phyloP scores from a whole-genome alignment of 2,888 invertebrate species.

The Uloborus plumipes region DNA sequence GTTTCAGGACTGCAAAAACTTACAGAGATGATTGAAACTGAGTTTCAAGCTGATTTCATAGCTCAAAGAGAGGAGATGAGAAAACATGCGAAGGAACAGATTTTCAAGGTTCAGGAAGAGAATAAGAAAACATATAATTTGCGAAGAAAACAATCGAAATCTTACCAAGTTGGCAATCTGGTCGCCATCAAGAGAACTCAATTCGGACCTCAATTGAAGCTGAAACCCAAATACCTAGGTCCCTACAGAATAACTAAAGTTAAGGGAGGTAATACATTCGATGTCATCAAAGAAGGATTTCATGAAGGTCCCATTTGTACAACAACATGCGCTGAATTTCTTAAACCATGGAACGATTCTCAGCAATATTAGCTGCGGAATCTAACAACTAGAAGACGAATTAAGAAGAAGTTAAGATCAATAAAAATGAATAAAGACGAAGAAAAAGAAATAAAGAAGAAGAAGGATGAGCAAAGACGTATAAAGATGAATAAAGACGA shows the following conservation, averaged over 20 bases:
- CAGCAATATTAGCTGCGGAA: no score
- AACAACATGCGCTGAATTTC: not conserved
- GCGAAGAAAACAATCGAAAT: not conserved
- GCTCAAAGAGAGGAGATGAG: not conserved
- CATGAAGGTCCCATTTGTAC: not conserved
- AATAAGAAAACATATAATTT: not conserved
- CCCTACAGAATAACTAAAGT: not conserved
- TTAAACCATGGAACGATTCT: not conserved
- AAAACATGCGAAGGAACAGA: not conserved
- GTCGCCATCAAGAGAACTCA: slow-evolving; percentile 4
- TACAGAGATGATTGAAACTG: not conserved
- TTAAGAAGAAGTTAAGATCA: no score
- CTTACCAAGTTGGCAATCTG: not conserved
- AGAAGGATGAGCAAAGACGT: no score
- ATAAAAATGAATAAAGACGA: no score
- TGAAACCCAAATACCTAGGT: not conserved
- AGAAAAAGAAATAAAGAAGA: no score
- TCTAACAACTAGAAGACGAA: no score
- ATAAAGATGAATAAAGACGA: no score
- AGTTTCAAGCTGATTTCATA: not conserved
- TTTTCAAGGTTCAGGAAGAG: not conserved
- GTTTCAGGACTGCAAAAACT: not conserved
- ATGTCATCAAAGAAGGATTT: not conserved
- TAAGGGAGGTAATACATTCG: not conserved
- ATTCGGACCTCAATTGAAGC: not conserved